Evolutionary conservation across 2,888 invertebrate genomes (phyloP).

Genomic region (Troilus luridus): DNA sequence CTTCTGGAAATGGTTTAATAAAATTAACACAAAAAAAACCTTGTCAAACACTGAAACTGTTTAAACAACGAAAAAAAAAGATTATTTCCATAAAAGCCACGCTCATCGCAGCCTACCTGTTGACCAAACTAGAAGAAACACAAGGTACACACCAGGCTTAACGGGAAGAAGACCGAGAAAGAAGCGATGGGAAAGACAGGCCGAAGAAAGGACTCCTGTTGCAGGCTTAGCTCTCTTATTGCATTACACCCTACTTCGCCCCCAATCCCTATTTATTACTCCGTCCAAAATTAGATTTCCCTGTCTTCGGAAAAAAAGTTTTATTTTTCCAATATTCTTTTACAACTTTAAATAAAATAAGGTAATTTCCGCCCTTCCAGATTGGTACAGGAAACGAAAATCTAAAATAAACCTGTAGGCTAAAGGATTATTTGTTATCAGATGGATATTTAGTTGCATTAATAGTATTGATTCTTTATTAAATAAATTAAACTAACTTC

Average conservation of each 20-base stretch:
- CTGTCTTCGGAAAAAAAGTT: neutral
- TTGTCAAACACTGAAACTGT: too few species aligned
- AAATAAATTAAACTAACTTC: too few species aligned
- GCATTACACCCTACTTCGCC: conserved; percentile 41
- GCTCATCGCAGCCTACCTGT: neutral
- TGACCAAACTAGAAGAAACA: neutral
- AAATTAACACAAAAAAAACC: too few species aligned
- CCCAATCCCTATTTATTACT: conserved; percentile 25
- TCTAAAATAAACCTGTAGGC: neutral
- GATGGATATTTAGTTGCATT: neutral
- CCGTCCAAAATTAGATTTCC: conserved; percentile 35
- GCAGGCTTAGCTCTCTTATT: conserved; percentile 42
- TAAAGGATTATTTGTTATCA: neutral
- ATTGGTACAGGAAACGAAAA: neutral
- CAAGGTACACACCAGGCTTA: neutral
- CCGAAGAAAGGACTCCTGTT: neutral
- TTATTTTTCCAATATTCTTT: conserved; percentile 6
- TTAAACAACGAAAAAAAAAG: too few species aligned
- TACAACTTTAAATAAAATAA: neutral
- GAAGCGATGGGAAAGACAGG: neutral
- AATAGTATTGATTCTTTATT: neutral
- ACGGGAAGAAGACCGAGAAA: neutral
- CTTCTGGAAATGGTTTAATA: too few species aligned
- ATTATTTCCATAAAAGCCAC: too few species aligned
- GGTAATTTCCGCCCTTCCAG: neutral